Evolutionary conservation across 1,140 invertebrate species (phyloP).

Genomic region (Drosophila bocki): DNA sequence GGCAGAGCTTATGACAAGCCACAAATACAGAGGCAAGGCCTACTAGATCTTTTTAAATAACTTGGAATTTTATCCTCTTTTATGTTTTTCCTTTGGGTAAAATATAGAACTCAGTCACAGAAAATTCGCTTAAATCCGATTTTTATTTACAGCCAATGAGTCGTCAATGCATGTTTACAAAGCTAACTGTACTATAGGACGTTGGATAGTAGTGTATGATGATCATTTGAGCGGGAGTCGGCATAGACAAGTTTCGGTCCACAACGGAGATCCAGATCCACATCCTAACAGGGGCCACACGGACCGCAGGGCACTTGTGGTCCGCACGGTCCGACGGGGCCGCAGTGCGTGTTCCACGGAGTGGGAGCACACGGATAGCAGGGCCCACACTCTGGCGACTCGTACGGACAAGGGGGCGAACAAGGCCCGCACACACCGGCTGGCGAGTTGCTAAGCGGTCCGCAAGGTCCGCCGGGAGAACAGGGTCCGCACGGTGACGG

Average conservation of each 20-base stretch:
- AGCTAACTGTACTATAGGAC: conserved; percentile 21
- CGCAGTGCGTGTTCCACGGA: conserved; percentile 78
- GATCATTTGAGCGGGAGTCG: background rate
- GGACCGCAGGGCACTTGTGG: conserved; percentile 76
- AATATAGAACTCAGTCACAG: background rate
- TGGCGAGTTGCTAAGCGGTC: conserved; percentile 52
- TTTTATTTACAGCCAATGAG: conserved; percentile 45
- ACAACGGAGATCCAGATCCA: background rate
- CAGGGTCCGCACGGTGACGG: conserved; percentile 68
- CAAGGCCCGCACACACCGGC: conserved; percentile 60
- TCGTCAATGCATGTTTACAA: conserved; percentile 30
- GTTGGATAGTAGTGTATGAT: conserved; percentile 12
- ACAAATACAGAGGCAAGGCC: background rate
- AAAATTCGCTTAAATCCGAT: conserved; percentile 20
- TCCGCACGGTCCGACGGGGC: conserved; percentile 70
- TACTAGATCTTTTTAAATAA: background rate
- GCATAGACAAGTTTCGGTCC: conserved; percentile 18
- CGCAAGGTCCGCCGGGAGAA: conserved; percentile 36
- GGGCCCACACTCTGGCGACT: conserved; percentile 74
- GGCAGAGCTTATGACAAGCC: background rate
- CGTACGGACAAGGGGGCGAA: conserved; percentile 72
- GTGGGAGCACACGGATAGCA: conserved; percentile 77
- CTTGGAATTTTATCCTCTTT: too few species aligned
- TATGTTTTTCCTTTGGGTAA: background rate
- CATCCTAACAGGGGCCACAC: conserved; percentile 62